phyloP scores from a whole-genome alignment of 92 coral and sea anemone genomes.

The Palythoa heliodiscus region DNA sequence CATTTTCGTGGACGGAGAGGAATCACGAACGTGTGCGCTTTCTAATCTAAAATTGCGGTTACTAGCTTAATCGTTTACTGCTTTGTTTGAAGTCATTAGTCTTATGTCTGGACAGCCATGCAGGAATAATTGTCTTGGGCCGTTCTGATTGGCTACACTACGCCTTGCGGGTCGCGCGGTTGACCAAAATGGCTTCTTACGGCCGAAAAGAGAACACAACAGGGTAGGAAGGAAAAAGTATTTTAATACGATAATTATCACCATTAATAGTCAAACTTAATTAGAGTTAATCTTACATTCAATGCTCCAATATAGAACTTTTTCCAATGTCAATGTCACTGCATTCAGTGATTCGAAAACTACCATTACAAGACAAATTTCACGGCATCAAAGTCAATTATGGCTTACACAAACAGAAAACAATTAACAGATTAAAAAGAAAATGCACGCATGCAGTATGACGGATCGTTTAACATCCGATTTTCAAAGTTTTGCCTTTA shows the following conservation, averaged over 20 bases:
- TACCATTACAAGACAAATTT: no score
- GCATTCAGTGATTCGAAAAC: not conserved
- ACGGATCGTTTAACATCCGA: no score
- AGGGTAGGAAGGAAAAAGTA: not conserved
- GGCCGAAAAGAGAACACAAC: slow-evolving; percentile 16
- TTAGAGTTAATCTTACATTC: not conserved
- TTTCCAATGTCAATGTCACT: slow-evolving; percentile 21
- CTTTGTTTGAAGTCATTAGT: slow-evolving; percentile 33
- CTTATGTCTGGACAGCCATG: not conserved
- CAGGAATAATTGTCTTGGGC: slow-evolving; percentile 13
- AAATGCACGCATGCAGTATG: no score
- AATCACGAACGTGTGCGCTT: slow-evolving; percentile 5
- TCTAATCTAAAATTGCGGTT: not conserved
- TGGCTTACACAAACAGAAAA: no score
- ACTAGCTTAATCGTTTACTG: not conserved
- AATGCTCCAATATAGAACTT: not conserved
- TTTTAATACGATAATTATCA: not conserved
- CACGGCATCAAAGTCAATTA: no score
- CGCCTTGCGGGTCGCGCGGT: not conserved
- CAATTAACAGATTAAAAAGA: no score
- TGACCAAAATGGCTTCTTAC: not conserved
- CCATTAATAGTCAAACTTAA: not conserved
- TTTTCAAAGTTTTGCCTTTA: no score
- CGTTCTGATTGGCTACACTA: not conserved
- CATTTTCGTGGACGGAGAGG: no score